These are phyloP conservation scores for Monoplex corrugatus DNA, from an alignment of 2,888 invertebrate genomes.

Conservation along the genomic window DNA sequence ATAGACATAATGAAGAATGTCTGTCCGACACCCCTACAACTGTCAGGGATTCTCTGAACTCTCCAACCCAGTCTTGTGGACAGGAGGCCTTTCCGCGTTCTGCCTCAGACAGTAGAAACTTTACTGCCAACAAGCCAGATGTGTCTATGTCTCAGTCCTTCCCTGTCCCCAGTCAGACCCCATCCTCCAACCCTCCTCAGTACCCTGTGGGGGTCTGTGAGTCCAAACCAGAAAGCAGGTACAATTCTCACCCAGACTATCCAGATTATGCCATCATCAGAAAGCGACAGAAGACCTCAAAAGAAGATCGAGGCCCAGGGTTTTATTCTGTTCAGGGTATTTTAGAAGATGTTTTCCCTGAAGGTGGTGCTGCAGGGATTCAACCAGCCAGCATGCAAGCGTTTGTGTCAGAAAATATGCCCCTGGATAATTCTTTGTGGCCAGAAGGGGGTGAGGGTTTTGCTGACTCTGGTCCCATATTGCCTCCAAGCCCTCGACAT, in stretches of 20 bases:
- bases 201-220: neutral
- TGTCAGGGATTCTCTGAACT: neutral
- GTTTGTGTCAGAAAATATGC: neutral
- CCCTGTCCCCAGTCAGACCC: constrained; percentile 14
- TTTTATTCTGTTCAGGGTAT: neutral
- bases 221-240: neutral
- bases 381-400: neutral
- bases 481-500: neutral
- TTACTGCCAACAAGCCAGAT: neutral
- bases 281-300: constrained; percentile 32
- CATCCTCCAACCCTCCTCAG: neutral
- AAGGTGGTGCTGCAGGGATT: neutral
- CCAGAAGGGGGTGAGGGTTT: neutral
- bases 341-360: neutral
- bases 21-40: neutral
- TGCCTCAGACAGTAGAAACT: neutral
- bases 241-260: neutral
- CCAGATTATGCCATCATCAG: constrained; percentile 29
- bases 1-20: neutral
- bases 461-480: neutral
- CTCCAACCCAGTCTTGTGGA: neutral
- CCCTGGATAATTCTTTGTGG: neutral
- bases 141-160: constrained; percentile 39
- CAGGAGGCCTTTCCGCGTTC: constrained; percentile 9
- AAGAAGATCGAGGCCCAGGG: constrained; percentile 4